Conservation (phyloP, 2,888 invertebrate genomes). For the Epinotia ramella region DNA sequence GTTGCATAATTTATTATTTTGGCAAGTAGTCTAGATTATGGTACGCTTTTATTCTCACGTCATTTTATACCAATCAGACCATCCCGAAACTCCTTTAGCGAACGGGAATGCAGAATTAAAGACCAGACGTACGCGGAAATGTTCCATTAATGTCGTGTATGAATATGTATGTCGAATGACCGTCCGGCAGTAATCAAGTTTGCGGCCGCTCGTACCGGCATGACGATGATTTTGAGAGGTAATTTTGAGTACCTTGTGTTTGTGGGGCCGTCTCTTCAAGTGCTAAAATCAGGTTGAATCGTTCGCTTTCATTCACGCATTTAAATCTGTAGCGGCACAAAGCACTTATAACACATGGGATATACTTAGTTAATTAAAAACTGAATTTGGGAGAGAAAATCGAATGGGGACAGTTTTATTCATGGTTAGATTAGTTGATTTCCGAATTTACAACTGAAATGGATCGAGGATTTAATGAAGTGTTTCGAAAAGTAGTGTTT, state of each 20-base stretch:
- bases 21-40: not conserved
- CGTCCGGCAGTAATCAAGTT: slow-evolving; percentile 18
- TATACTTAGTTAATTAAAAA: too few relatives aligned
- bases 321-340: too few relatives aligned
- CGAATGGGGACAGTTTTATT: too few relatives aligned
- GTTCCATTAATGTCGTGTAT: slow-evolving; percentile 20
- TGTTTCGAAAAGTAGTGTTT: too few relatives aligned
- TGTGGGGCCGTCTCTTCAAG: not conserved
- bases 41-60: not conserved
- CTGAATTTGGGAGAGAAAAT: too few relatives aligned
- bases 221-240: slow-evolving; percentile 38
- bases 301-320: too few relatives aligned
- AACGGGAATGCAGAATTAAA: slow-evolving; percentile 12
- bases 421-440: too few relatives aligned
- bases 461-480: too few relatives aligned
- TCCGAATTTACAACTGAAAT: too few relatives aligned
- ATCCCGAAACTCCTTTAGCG: not conserved
- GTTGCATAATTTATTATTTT: too few relatives aligned
- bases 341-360: too few relatives aligned
- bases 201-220: slow-evolving; percentile 6
- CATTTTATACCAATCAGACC: not conserved
- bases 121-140: slow-evolving; percentile 15
- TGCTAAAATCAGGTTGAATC: too few relatives aligned
- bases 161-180: slow-evolving; percentile 23
- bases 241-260: not conserved